phyloP scores from a whole-genome alignment of 2,797 vertebrate genomes.

The Anas acuta region DNA sequence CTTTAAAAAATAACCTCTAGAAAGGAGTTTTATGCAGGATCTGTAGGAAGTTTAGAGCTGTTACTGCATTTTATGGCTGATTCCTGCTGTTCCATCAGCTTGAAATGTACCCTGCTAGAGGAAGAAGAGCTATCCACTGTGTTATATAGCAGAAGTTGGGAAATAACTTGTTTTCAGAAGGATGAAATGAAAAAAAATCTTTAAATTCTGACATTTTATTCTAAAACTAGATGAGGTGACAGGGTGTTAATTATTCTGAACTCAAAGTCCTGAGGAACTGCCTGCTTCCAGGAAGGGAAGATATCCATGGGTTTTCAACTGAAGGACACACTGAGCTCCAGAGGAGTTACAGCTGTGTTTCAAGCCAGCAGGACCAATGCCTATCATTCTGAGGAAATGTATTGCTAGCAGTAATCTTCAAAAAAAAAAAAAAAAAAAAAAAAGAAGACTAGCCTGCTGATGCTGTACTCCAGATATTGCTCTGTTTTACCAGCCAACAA shows the following conservation, averaged over 20 bases:
- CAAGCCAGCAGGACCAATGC: not conserved
- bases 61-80: fast-evolving
- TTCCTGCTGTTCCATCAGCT: not conserved
- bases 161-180: not conserved
- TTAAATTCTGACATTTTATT: not conserved
- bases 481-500: not conserved
- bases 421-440: not conserved
- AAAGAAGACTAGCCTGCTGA: not conserved
- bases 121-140: not conserved
- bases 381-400: not conserved
- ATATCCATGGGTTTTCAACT: not conserved
- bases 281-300: not conserved
- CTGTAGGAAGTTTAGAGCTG: not conserved
- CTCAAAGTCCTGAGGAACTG: not conserved
- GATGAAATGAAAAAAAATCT: not conserved
- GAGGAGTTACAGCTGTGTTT: not conserved
- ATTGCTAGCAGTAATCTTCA: not conserved
- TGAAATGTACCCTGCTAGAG: not conserved
- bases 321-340: not conserved
- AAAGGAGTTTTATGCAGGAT: not conserved
- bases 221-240: not conserved
- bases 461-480: not conserved
- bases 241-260: not conserved
- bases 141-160: not conserved
- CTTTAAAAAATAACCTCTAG: not conserved